Percentiles rank a stretch among this genome's conserved stretches.
Evolutionary conservation across 2,113 vertebrate genomes (phyloP).

Genomic region (Marmota flaviventris): DNA sequence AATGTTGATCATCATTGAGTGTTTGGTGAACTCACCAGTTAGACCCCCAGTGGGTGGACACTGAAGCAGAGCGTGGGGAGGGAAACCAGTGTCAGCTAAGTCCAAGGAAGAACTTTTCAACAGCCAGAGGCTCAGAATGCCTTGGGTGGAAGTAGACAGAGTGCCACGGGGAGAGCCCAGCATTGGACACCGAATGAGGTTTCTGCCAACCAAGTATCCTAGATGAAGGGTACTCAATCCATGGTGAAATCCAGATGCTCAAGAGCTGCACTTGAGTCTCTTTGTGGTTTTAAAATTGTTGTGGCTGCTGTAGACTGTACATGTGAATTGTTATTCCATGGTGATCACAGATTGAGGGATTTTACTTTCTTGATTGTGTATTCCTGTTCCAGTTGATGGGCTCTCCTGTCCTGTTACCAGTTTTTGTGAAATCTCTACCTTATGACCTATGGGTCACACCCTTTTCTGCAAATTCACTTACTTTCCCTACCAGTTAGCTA

Average conservation of each 20-base stretch:
- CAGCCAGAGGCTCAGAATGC: neutral
- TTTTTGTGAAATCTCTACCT: neutral
- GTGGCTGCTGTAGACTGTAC: neutral
- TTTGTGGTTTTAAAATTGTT: neutral
- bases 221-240: neutral
- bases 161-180: neutral
- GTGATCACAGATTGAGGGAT: neutral
- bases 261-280: neutral
- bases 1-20: neutral
- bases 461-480: neutral
- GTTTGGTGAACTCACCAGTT: neutral
- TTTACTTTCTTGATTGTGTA: neutral
- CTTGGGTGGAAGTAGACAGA: neutral
- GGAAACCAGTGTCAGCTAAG: neutral
- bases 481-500: neutral
- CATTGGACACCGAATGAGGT: neutral
- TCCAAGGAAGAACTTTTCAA: neutral
- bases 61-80: neutral
- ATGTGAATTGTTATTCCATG: neutral
- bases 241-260: neutral
- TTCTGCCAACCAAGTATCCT: neutral
- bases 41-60: neutral
- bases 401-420: neutral
- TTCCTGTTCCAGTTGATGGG: neutral
- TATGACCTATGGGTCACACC: neutral